A percentile compares a stretch with the other conserved stretches of the same genome.
phyloP scores from a whole-genome alignment of 2,113 vertebrate genomes.

The Isichthys henryi region DNA sequence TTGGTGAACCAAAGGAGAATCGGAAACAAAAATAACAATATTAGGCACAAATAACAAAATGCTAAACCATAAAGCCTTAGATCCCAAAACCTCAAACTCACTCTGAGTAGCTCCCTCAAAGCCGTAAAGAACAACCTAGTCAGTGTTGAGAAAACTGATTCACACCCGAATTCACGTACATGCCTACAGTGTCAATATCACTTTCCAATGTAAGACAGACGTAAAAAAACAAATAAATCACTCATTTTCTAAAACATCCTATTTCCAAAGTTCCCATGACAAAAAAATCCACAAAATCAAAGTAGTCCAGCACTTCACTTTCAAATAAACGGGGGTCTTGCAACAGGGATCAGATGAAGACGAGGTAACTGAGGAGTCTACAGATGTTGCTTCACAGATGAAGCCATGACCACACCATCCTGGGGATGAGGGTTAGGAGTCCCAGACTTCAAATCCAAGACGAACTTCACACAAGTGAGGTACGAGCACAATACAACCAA shows the following conservation, averaged over 20 bases:
- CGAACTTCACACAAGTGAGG: background rate
- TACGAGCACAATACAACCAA: background rate
- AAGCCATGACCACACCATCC: background rate
- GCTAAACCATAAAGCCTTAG: background rate
- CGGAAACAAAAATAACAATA: background rate
- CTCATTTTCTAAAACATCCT: background rate
- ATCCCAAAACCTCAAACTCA: background rate
- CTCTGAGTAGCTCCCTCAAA: background rate
- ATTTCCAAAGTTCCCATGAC: background rate
- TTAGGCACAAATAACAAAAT: background rate
- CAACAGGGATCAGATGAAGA: background rate
- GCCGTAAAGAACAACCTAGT: background rate
- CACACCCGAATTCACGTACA: background rate
- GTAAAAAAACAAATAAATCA: background rate
- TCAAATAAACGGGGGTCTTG: background rate
- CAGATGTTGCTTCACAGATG: background rate
- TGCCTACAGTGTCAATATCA: background rate
- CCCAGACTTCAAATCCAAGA: background rate
- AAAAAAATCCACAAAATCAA: constrained; percentile 2
- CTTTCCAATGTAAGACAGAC: background rate
- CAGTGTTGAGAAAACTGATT: background rate
- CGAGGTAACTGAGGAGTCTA: background rate
- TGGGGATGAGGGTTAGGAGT: background rate
- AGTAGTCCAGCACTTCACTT: background rate
- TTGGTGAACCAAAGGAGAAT: background rate